phyloP scores from a whole-genome alignment of 2,113 vertebrate genomes.

The Sminthopsis crassicaudata region DNA sequence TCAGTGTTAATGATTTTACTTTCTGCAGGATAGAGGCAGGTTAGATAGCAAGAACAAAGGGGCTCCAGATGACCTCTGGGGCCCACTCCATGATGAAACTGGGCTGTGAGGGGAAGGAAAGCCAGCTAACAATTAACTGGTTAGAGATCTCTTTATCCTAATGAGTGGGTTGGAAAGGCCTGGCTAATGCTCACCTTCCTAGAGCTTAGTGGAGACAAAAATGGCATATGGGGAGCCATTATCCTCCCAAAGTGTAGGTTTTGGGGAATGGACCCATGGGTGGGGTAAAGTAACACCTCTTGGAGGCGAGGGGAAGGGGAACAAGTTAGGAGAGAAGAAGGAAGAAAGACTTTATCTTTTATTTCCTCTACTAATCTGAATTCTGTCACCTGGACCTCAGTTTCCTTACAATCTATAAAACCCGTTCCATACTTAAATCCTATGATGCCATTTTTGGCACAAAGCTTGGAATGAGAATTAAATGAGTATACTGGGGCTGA shows the following conservation, averaged over 20 bases:
- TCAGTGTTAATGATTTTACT: background rate
- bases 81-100: constrained; percentile 13
- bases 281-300: background rate
- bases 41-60: background rate
- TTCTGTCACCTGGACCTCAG: background rate
- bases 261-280: constrained; percentile 20
- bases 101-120: background rate
- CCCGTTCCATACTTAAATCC: background rate
- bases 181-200: constrained; percentile 53
- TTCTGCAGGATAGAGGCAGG: background rate
- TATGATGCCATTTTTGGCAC: background rate
- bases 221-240: constrained; percentile 60
- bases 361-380: background rate
- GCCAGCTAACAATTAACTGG: constrained; percentile 41
- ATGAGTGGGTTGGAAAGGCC: constrained; percentile 20
- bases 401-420: background rate
- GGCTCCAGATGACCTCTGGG: background rate
- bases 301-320: background rate
- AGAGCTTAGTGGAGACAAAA: constrained; percentile 65
- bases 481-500: background rate
- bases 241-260: constrained; percentile 68
- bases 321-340: background rate
- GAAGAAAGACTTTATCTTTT: background rate
- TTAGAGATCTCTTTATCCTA: constrained; percentile 66
- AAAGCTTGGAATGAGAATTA: background rate